These are phyloP conservation scores for Aporophyla lueneburgensis DNA, from an alignment of 2,888 invertebrate genomes.

Conservation along the genomic window DNA sequence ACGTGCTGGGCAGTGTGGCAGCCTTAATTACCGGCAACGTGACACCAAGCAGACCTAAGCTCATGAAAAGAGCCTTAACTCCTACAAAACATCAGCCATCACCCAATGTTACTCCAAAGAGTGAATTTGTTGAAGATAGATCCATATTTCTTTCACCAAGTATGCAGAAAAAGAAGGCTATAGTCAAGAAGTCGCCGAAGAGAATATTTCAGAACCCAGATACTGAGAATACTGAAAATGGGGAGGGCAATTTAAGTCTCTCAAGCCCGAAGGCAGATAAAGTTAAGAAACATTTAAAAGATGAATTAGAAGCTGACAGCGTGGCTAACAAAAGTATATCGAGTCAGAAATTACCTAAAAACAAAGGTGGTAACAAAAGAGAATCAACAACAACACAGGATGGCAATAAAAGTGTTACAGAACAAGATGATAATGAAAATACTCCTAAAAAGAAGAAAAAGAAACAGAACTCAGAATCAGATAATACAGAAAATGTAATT, in stretches of 20 bases:
- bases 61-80: slow-evolving; percentile 82
- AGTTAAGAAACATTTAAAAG: slow-evolving; percentile 85
- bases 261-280: slow-evolving; percentile 84
- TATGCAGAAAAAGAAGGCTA: slow-evolving; percentile 86
- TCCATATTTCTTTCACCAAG: slow-evolving; percentile 87
- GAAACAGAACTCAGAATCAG: slow-evolving; percentile 61
- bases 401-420: slow-evolving; percentile 48
- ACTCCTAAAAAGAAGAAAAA: slow-evolving; percentile 79
- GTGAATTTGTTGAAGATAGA: slow-evolving; percentile 83
- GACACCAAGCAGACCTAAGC: slow-evolving; percentile 89
- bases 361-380: slow-evolving; percentile 57
- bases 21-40: slow-evolving; percentile 91
- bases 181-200: slow-evolving; percentile 87
- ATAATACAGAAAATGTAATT: slow-evolving; percentile 27
- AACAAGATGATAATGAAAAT: slow-evolving; percentile 68
- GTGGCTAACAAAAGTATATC: slow-evolving; percentile 52
- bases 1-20: slow-evolving; percentile 90
- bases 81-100: slow-evolving; percentile 87
- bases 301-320: slow-evolving; percentile 76
- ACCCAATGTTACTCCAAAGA: slow-evolving; percentile 87
- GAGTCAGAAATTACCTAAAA: slow-evolving; percentile 60
- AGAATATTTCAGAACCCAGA: slow-evolving; percentile 86
- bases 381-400: slow-evolving; percentile 47
- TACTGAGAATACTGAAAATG: slow-evolving; percentile 77
- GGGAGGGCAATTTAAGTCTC: slow-evolving; percentile 68